A percentile compares a stretch with the other conserved stretches of the same genome.
These are phyloP conservation scores for Rotaria socialis DNA, from an alignment of 2,888 invertebrate species.

Conservation along the genomic window DNA sequence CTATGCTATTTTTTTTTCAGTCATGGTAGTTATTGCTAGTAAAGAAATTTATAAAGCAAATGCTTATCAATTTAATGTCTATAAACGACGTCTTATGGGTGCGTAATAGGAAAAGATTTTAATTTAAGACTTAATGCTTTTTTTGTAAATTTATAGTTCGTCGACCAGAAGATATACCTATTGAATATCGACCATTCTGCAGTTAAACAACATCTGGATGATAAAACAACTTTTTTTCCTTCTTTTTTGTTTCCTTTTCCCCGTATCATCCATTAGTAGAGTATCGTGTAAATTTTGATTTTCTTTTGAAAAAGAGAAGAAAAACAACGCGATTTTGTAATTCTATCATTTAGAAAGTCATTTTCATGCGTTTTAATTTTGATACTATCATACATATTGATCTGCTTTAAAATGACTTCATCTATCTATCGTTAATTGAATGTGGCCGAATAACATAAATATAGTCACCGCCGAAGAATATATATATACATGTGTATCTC, in stretches of 20 bases:
- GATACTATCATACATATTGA: too few relatives aligned
- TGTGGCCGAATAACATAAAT: too few relatives aligned
- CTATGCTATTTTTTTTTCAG: not conserved
- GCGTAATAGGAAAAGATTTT: not conserved
- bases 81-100: slow-evolving; percentile 33
- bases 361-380: not conserved
- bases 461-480: too few relatives aligned
- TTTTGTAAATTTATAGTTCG: not conserved
- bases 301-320: not conserved
- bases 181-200: slow-evolving; percentile 33
- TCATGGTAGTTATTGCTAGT: not conserved
- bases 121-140: not conserved
- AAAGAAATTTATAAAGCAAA: slow-evolving; percentile 31
- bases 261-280: not conserved
- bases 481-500: too few relatives aligned
- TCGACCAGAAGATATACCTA: slow-evolving; percentile 24
- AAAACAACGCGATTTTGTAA: not conserved
- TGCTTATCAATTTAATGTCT: slow-evolving; percentile 28
- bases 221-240: not conserved
- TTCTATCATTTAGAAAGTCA: not conserved
- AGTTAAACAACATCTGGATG: slow-evolving; percentile 4
- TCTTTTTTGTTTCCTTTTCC: too few relatives aligned
- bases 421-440: too few relatives aligned
- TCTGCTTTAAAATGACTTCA: too few relatives aligned
- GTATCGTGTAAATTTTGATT: not conserved